These are phyloP conservation scores for Lutjanus erythropterus DNA, from an alignment of 2,113 vertebrate genomes.

Conservation along the genomic window DNA sequence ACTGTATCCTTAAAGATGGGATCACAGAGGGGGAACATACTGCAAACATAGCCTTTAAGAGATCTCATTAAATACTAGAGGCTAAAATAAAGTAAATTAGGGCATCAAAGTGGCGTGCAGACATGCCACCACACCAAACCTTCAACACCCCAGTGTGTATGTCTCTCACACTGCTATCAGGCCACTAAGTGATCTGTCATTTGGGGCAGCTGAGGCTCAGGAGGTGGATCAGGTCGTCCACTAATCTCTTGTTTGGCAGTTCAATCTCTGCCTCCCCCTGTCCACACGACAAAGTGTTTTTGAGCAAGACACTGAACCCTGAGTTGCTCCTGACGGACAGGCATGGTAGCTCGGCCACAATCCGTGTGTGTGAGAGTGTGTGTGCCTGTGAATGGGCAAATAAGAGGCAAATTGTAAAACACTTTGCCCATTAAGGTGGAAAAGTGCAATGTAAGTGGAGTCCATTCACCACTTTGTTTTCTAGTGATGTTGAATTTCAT, in stretches of 20 bases:
- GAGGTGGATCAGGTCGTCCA: background rate
- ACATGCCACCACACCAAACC: background rate
- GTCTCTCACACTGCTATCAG: background rate
- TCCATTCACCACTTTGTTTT: background rate
- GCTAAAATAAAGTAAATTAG: background rate
- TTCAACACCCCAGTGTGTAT: background rate
- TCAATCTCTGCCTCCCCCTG: no score
- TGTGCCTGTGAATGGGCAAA: no score
- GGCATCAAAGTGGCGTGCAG: background rate
- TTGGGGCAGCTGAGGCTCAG: background rate
- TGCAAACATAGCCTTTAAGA: background rate
- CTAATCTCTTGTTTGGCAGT: no score
- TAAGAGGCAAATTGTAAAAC: no score
- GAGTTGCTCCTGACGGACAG: no score
- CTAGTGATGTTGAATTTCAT: background rate
- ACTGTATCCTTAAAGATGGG: background rate
- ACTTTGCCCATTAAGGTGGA: background rate
- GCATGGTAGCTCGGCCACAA: no score
- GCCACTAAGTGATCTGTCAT: background rate
- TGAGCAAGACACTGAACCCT: no score
- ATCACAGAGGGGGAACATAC: background rate
- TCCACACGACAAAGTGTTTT: no score
- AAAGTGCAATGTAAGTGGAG: background rate
- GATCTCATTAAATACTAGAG: background rate
- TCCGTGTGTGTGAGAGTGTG: no score